Percentiles rank a stretch among this genome's conserved stretches.
Conservation (phyloP, 2,797 vertebrate species). For the Sebastes nivosus region DNA sequence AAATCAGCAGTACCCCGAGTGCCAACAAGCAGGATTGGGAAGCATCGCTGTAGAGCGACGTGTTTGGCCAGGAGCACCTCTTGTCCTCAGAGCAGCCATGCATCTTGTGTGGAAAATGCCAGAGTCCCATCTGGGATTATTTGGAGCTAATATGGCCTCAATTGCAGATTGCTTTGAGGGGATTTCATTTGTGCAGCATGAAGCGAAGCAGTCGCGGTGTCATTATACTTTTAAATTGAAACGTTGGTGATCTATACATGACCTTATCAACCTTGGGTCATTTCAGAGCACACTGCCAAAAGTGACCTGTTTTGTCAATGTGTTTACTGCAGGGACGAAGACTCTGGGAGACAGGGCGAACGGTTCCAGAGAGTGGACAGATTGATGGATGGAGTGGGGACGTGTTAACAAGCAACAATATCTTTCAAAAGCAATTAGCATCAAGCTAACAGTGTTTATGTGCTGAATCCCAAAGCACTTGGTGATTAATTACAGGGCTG, state of each 20-base stretch:
- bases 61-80: conserved; percentile 47
- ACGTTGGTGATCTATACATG: not conserved
- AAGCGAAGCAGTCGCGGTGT: conserved; percentile 3
- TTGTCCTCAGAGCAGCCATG: conserved; percentile 28
- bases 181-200: conserved; percentile 25
- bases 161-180: conserved; percentile 40
- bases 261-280: not conserved
- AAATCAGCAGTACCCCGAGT: conserved; percentile 12
- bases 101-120: conserved; percentile 28
- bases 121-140: conserved; percentile 64
- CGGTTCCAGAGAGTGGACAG: conserved; percentile 5
- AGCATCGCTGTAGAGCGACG: conserved; percentile 6
- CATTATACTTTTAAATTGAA: conserved; percentile 31
- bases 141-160: conserved; percentile 51
- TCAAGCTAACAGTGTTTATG: conserved; percentile 56
- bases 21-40: conserved; percentile 41
- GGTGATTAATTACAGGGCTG: conserved; percentile 55
- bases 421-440: conserved; percentile 64
- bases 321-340: not conserved
- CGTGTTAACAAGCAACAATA: conserved; percentile 59
- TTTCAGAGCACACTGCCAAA: not conserved
- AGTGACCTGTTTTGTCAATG: not conserved
- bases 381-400: conserved; percentile 52
- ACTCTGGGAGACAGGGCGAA: conserved; percentile 3
- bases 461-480: conserved; percentile 48